phyloP scores from a whole-genome alignment of 2,797 vertebrate species.

The Mormyrops attenuatus region DNA sequence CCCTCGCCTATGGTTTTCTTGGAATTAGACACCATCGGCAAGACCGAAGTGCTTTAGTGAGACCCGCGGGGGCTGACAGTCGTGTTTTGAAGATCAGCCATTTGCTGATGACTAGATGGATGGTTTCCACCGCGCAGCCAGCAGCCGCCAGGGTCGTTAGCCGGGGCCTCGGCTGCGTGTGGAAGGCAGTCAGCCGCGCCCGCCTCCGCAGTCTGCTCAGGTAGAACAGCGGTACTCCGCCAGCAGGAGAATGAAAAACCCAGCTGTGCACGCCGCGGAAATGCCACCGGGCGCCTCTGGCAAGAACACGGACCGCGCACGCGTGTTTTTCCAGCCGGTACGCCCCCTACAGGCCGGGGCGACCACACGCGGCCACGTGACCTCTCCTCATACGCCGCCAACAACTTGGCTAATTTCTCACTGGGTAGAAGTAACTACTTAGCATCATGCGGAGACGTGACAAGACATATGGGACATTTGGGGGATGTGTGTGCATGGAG shows the following conservation, averaged over 20 bases:
- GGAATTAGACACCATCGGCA: background rate
- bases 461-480: background rate
- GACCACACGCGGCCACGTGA: background rate
- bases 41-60: background rate
- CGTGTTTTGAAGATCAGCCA: background rate
- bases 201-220: background rate
- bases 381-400: background rate
- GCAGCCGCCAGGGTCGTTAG: background rate
- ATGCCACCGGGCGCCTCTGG: background rate
- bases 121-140: background rate
- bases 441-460: background rate
- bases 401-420: background rate
- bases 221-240: background rate
- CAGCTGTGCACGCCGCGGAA: background rate
- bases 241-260: background rate
- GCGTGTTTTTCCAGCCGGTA: background rate
- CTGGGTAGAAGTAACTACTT: background rate
- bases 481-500: background rate
- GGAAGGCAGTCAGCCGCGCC: background rate
- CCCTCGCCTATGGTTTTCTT: background rate
- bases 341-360: background rate
- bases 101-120: constrained; percentile 5
- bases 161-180: background rate
- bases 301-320: background rate
- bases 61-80: background rate